Conservation (phyloP, 92 coral and sea anemone species). For the Virgularia gustaviana region DNA sequence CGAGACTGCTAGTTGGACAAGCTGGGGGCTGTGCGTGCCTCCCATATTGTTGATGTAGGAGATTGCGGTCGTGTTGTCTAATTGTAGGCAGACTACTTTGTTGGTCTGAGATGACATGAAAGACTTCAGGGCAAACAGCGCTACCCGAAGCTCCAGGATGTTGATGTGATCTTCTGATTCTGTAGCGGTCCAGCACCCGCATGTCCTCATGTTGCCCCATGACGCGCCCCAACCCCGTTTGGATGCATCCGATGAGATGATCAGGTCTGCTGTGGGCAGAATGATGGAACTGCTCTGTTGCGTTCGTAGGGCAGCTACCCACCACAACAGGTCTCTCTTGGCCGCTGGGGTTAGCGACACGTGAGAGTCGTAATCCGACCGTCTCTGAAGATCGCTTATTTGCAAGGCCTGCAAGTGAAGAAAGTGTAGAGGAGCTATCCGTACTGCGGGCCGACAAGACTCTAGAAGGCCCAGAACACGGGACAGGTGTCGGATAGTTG, state of each 20-base stretch:
- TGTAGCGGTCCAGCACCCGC: conserved; percentile 17
- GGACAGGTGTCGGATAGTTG: too few relatives aligned
- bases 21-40: conserved; percentile 45
- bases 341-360: background rate
- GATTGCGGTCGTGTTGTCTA: conserved; percentile 47
- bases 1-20: conserved; percentile 43
- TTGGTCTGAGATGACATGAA: conserved; percentile 40
- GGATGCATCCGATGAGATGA: conserved; percentile 12
- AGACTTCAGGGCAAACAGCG: conserved; percentile 51
- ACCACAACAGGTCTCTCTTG: background rate
- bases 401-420: background rate
- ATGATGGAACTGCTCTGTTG: conserved; percentile 5
- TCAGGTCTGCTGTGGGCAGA: conserved; percentile 19
- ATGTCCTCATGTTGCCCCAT: background rate
- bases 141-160: conserved; percentile 53
- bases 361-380: conserved; percentile 11
- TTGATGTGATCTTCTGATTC: conserved; percentile 50
- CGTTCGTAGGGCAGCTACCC: background rate
- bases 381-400: background rate
- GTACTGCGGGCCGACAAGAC: conserved; percentile 12
- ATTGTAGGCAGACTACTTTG: conserved; percentile 40
- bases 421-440: conserved; percentile 18
- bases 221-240: conserved; percentile 12
- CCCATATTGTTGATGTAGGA: conserved; percentile 45
- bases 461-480: too few relatives aligned